Evolutionary conservation across 2,797 vertebrate genomes (phyloP).

Genomic region (Anguilla marmorata): DNA sequence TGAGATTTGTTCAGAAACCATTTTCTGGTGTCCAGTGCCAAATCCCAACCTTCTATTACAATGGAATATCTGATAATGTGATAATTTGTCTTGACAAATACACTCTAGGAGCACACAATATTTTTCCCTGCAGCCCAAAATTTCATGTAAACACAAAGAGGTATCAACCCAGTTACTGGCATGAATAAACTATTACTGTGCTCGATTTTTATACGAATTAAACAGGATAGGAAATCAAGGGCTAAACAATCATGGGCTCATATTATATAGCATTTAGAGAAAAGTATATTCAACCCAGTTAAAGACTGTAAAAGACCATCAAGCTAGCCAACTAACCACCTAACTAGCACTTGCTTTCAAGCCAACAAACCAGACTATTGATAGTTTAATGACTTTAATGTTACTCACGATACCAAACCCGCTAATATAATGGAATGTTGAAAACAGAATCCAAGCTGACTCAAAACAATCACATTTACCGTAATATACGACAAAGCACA

Average conservation of each 20-base stretch:
- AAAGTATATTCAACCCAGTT: not conserved
- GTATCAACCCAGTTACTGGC: not conserved
- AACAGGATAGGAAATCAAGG: not conserved
- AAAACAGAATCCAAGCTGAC: not conserved
- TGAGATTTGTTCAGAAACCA: conserved; percentile 10
- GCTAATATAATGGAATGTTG: no score
- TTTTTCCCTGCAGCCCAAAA: not conserved
- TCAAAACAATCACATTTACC: not conserved
- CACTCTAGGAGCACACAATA: conserved; percentile 9
- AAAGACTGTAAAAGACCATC: not conserved
- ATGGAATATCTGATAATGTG: conserved; percentile 7
- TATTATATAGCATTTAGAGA: conserved; percentile 16
- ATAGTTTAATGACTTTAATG: no score
- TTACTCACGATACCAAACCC: no score
- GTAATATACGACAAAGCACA: no score
- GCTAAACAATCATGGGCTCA: conserved; percentile 12
- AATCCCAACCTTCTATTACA: not conserved
- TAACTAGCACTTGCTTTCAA: not conserved
- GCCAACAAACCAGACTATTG: no score
- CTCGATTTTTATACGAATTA: not conserved
- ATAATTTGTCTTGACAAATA: conserved; percentile 6
- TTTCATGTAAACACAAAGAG: not conserved
- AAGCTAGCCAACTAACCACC: not conserved
- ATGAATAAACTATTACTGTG: conserved; percentile 49
- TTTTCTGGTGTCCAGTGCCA: conserved; percentile 7